These are phyloP conservation scores for Pituophis catenifer DNA, from an alignment of 2,113 vertebrate species.

Conservation along the genomic window DNA sequence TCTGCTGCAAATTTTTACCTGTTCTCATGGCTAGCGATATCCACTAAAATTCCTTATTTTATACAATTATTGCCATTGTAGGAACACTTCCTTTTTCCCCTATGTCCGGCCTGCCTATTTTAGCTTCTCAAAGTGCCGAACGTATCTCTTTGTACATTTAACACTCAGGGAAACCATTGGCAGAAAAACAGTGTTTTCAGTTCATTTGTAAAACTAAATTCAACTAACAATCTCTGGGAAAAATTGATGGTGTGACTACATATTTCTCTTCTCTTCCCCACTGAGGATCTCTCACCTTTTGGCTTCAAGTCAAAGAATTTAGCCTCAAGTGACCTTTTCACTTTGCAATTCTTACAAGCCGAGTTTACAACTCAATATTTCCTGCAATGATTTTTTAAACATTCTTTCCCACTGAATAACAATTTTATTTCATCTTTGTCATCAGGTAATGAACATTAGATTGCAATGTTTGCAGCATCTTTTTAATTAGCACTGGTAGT, in stretches of 20 bases:
- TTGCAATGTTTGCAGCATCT: background rate
- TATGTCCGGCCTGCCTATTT: background rate
- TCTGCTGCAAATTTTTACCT: background rate
- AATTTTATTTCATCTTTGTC: constrained; percentile 28
- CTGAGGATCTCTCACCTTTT: constrained; percentile 1
- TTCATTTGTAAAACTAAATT: background rate
- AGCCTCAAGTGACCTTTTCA: constrained; percentile 54
- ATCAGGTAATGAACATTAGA: constrained; percentile 26
- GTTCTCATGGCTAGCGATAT: background rate
- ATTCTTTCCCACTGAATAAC: background rate
- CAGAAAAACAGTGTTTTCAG: background rate
- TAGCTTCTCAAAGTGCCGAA: background rate
- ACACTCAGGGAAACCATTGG: background rate
- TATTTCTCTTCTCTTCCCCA: constrained; percentile 27
- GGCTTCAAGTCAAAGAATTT: constrained; percentile 33
- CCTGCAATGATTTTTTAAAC: constrained; percentile 37
- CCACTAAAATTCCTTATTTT: background rate
- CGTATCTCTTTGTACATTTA: background rate
- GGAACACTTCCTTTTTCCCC: background rate
- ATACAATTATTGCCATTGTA: background rate
- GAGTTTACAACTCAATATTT: constrained; percentile 50
- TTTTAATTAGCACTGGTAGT: constrained; percentile 17
- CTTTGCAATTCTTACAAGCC: constrained; percentile 51
- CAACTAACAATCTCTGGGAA: background rate
- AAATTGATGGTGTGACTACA: background rate